Evolutionary conservation across 2,113 vertebrate species (phyloP), one percentile per base, ranked within the genome.

Genomic region (Solea senegalensis): DNA sequence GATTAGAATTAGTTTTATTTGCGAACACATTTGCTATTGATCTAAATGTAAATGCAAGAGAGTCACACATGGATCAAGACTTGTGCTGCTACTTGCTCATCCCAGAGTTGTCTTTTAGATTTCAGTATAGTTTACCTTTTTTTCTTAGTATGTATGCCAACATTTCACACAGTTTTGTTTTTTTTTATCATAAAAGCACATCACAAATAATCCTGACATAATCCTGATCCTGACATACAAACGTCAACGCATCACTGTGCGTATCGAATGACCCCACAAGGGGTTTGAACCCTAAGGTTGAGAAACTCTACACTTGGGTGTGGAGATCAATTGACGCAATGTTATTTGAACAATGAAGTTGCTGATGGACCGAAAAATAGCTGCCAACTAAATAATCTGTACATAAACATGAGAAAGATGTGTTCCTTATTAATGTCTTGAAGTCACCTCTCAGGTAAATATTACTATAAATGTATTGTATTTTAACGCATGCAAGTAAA

Each of bases 281-380:
- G 34, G 50, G 45, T 57, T 44, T 54, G 44, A 65, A 39, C 68
- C 59, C 59, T 57, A 0, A 51, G 21, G 62, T 21, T 67, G 61
- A 67, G 69, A 74, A 76, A 74, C 61, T 61, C 39, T 55, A 73
- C 15, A 62, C 59, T 27, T 78, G 70, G 74, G 78, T 51, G 81
- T 78, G 70, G 69, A 58, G 45, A n/a, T 8, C 50, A 59, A 11
- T 55, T 54, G 9, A 50, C 11, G 9, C 50, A 34, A 59, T 49
- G 16, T 27, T 16, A 10, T 51, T 50, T 43, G 16, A 81, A 72
- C 59, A 69, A 45, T 66, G 21, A 56, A 54, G 41, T 11, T 11
- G 27, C n/a, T 50, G 57, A 69, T 27, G 40, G 61, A 56, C 41
- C 8, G 57, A 59, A 14, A 73, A 73, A 76, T 58, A 55, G 57